Conservation (phyloP, 2,113 vertebrate genomes). For the Puffinus mauretanicus region DNA sequence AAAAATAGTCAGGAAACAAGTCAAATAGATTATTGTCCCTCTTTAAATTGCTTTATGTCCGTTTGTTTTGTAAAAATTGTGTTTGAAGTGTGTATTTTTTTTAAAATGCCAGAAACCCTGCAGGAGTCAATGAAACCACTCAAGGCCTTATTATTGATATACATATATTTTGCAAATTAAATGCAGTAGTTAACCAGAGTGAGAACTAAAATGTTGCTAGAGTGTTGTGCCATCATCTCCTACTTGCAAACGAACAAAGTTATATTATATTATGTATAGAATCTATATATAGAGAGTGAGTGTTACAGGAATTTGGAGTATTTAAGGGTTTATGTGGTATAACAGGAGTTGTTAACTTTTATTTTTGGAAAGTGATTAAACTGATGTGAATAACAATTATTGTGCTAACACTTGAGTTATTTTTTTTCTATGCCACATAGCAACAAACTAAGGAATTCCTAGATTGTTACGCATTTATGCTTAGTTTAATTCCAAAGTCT, state of each 20-base stretch:
- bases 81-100: not conserved
- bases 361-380: not conserved
- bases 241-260: not conserved
- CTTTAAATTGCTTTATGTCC: not conserved
- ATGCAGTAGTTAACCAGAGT: not conserved
- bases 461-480: not conserved
- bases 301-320: not conserved
- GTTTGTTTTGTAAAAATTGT: not conserved
- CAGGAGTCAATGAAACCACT: not conserved
- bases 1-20: not conserved
- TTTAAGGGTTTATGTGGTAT: not conserved
- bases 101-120: not conserved
- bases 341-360: not conserved
- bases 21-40: not conserved
- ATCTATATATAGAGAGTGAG: not conserved
- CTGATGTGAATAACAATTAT: not conserved
- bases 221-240: not conserved
- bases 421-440: not conserved
- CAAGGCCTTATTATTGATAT: not conserved
- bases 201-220: not conserved
- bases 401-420: not conserved
- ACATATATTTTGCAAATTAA: not conserved
- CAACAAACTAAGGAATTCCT: not conserved
- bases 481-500: not conserved
- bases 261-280: not conserved